phyloP scores from a whole-genome alignment of 2,797 vertebrate species.

The Octomys mimax region DNA sequence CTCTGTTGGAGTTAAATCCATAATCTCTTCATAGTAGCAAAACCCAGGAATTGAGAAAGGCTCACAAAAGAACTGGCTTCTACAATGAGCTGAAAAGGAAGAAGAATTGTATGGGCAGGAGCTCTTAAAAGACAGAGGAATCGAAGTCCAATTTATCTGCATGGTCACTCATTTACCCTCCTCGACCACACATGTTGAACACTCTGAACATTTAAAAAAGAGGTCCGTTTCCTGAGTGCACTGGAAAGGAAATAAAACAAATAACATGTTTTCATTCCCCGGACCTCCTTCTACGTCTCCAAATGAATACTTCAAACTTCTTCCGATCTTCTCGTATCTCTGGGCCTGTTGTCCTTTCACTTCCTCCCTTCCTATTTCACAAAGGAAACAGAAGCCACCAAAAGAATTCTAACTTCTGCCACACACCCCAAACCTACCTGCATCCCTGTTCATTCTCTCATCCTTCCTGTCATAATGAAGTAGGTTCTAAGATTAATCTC shows the following conservation, averaged over 20 bases:
- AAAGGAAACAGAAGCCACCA: neutral
- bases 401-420: neutral
- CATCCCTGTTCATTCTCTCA: neutral
- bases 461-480: neutral
- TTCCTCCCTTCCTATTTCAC: neutral
- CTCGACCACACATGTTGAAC: neutral
- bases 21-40: neutral
- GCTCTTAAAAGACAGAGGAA: neutral
- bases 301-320: conserved; percentile 7
- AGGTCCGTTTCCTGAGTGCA: neutral
- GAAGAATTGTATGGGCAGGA: neutral
- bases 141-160: neutral
- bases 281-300: neutral
- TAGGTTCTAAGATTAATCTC: neutral
- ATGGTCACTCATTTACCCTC: neutral
- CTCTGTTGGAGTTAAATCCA: neutral
- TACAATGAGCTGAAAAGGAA: neutral
- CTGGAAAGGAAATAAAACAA: neutral
- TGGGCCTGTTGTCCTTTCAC: neutral
- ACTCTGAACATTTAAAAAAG: neutral
- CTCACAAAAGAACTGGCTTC: neutral
- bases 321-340: neutral
- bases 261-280: neutral
- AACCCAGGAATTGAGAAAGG: neutral
- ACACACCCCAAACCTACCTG: neutral